Conservation (phyloP, 2,888 invertebrate species). For the Drosophila fungiperda region DNA sequence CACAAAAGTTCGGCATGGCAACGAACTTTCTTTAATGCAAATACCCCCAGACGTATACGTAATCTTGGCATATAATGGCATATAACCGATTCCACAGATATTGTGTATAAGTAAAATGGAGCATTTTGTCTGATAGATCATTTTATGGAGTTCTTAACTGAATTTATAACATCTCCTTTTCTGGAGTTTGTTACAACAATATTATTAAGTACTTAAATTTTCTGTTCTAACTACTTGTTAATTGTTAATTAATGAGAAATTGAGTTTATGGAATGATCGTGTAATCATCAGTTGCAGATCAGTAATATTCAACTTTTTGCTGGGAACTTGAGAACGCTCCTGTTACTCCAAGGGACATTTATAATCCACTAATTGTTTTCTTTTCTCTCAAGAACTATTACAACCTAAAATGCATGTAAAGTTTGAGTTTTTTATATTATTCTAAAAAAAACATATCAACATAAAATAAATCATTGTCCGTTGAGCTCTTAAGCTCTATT, state of each 20-base stretch:
- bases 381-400: background rate
- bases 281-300: background rate
- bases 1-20: slow-evolving; percentile 30
- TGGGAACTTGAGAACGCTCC: background rate
- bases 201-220: background rate
- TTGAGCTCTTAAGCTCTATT: background rate
- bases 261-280: background rate
- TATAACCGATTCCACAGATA: slow-evolving; percentile 27
- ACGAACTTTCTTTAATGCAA: slow-evolving; percentile 41
- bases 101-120: background rate
- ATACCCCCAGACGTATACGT: slow-evolving; percentile 39
- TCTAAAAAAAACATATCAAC: background rate
- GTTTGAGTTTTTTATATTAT: background rate
- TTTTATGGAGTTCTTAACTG: background rate
- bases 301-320: background rate
- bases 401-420: background rate
- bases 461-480: background rate
- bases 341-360: background rate
- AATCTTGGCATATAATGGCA: slow-evolving; percentile 23
- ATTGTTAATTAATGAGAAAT: too few relatives aligned
- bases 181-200: background rate
- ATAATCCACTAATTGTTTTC: background rate
- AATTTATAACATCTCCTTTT: background rate
- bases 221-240: background rate
- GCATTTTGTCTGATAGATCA: slow-evolving; percentile 2